Percentiles rank a stretch among this genome's conserved stretches.
Evolutionary conservation across 2,888 invertebrate species (phyloP).

Genomic region (Aspidiotus destructor): DNA sequence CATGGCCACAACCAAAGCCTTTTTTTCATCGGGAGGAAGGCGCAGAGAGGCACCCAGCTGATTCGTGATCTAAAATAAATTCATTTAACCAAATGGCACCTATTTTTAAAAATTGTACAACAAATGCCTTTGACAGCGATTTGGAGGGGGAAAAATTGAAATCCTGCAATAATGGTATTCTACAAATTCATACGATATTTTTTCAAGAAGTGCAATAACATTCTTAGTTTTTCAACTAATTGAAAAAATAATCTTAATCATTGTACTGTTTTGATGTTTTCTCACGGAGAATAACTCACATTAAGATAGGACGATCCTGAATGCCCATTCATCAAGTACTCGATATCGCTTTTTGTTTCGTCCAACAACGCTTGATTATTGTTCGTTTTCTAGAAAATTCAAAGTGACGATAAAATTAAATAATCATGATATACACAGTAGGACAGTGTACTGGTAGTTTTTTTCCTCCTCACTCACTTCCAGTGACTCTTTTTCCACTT

Average conservation of each 20-base stretch:
- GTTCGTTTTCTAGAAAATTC: background rate
- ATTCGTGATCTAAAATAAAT: constrained; percentile 54
- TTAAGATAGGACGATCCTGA: too few species aligned
- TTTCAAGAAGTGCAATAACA: too few species aligned
- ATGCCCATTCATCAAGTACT: constrained; percentile 8
- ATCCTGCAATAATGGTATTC: too few species aligned
- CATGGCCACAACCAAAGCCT: constrained; percentile 63
- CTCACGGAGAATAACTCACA: too few species aligned
- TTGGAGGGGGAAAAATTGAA: too few species aligned
- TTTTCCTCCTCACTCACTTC: background rate
- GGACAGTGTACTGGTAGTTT: too few species aligned
- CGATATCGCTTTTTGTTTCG: constrained; percentile 37
- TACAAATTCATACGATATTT: too few species aligned
- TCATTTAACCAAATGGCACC: background rate
- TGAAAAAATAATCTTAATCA: too few species aligned
- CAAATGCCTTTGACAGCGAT: too few species aligned
- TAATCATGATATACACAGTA: background rate
- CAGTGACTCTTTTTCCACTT: background rate
- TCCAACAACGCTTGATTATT: constrained; percentile 39
- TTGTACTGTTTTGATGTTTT: too few species aligned
- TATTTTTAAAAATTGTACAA: too few species aligned
- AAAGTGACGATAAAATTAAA: background rate
- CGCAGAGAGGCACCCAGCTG: constrained; percentile 64
- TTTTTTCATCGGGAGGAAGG: constrained; percentile 63
- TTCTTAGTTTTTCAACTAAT: too few species aligned